Conservation (phyloP, 1,140 invertebrate genomes). For the Panulirus ornatus region DNA sequence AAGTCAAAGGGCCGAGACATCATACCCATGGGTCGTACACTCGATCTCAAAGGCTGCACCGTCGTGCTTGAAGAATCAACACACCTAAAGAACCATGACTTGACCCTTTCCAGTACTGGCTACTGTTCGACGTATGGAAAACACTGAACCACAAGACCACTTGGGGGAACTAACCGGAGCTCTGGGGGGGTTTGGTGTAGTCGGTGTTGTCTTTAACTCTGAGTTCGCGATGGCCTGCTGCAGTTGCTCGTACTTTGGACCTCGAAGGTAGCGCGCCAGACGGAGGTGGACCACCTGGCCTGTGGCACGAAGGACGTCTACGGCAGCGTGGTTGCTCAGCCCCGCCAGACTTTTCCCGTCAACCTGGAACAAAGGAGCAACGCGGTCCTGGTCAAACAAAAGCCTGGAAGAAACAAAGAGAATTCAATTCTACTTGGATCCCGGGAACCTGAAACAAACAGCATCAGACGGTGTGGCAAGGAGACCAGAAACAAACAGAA, state of each 20-base stretch:
- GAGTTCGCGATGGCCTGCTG: constrained; percentile 90
- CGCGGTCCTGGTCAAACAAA: not conserved
- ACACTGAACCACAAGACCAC: not conserved
- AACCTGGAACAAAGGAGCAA: constrained; percentile 80
- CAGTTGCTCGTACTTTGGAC: constrained; percentile 96
- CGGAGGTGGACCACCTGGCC: constrained; percentile 90
- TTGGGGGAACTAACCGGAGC: constrained; percentile 45
- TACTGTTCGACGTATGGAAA: no score
- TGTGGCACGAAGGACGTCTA: constrained; percentile 93
- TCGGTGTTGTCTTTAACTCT: constrained; percentile 67
- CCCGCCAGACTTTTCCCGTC: constrained; percentile 95
- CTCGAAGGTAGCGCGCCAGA: constrained; percentile 94
- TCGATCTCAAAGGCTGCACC: no score
- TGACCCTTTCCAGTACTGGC: no score
- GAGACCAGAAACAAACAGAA: not conserved
- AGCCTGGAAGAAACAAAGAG: not conserved
- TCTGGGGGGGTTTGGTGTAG: constrained; percentile 68
- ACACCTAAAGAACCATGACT: no score
- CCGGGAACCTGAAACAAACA: not conserved
- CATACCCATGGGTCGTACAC: no score
- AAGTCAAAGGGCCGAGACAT: no score
- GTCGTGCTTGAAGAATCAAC: no score
- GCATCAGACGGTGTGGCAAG: not conserved
- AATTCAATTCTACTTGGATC: not conserved
- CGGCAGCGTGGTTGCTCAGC: constrained; percentile 96